Conservation (phyloP, 2,888 invertebrate genomes). For the Heliconius charithonia region DNA sequence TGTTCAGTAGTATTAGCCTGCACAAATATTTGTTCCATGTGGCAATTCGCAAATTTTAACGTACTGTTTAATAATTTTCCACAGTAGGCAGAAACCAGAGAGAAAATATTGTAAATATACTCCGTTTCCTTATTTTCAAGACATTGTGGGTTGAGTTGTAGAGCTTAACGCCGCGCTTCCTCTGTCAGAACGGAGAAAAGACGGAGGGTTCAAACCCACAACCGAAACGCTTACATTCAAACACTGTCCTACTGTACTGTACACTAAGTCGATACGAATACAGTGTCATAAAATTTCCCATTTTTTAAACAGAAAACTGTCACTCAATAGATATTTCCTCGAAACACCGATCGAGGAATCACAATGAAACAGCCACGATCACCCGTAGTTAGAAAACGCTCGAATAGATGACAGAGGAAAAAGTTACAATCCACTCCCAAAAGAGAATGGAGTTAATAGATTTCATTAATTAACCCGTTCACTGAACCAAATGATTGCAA, state of each 20-base stretch:
- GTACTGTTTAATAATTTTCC: no score
- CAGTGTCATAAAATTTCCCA: background rate
- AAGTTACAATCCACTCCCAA: slow-evolving; percentile 69
- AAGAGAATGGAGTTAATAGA: slow-evolving; percentile 80
- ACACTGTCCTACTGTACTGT: no score
- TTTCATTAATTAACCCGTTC: slow-evolving; percentile 84
- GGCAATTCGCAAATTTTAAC: no score
- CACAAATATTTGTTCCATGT: no score
- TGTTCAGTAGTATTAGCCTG: no score
- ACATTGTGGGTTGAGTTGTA: background rate
- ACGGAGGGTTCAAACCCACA: background rate
- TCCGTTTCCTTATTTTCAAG: background rate
- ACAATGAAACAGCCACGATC: slow-evolving; percentile 52
- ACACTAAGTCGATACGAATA: background rate
- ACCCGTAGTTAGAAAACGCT: slow-evolving; percentile 61
- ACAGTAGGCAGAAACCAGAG: no score
- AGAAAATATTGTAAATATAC: background rate
- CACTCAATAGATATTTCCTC: slow-evolving; percentile 16
- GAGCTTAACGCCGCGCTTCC: no score
- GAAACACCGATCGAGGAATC: slow-evolving; percentile 46
- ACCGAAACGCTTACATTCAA: background rate
- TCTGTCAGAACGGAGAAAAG: no score
- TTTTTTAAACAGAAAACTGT: background rate
- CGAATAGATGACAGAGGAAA: slow-evolving; percentile 71
- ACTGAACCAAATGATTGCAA: slow-evolving; percentile 81